These are phyloP conservation scores for Neoscelio sp. DNA, from an alignment of 2,888 invertebrate species.

Conservation along the genomic window DNA sequence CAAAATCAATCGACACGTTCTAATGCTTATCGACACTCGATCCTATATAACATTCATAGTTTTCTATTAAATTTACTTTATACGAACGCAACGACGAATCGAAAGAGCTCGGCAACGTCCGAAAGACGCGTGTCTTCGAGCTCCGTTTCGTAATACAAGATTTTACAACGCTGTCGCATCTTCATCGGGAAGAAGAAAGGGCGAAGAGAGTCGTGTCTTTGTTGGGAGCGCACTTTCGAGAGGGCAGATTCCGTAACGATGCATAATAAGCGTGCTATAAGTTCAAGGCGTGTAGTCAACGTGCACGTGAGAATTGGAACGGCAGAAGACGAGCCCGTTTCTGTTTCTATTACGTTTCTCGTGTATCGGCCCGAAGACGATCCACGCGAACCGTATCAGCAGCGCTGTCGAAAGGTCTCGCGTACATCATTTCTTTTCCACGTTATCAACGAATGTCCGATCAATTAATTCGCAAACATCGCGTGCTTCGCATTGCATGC, in stretches of 20 bases:
- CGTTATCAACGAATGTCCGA: slow-evolving; percentile 23
- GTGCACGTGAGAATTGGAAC: slow-evolving; percentile 82
- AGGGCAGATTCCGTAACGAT: slow-evolving; percentile 73
- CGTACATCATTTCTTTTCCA: slow-evolving; percentile 48
- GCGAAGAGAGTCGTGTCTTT: slow-evolving; percentile 59
- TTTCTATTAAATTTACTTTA: not conserved
- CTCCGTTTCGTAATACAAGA: slow-evolving; percentile 41
- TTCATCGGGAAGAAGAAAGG: slow-evolving; percentile 52
- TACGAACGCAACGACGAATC: too few species aligned
- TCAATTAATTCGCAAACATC: slow-evolving; percentile 19
- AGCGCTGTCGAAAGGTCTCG: slow-evolving; percentile 60
- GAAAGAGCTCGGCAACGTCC: too few species aligned
- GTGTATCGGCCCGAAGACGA: slow-evolving; percentile 58
- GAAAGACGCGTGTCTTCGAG: too few species aligned
- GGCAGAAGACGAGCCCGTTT: slow-evolving; percentile 74
- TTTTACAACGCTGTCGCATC: slow-evolving; percentile 54
- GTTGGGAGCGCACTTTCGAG: slow-evolving; percentile 65
- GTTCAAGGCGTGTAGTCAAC: slow-evolving; percentile 73
- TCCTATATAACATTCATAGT: not conserved
- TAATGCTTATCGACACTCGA: not conserved
- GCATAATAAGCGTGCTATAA: slow-evolving; percentile 75
- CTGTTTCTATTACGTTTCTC: slow-evolving; percentile 65
- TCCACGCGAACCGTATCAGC: slow-evolving; percentile 54
- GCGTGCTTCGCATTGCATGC: slow-evolving; percentile 18
- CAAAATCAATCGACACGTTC: slow-evolving; percentile 19